Base-by-base conservation (phyloP, 2,888 invertebrate genomes). In the Nasonia oneida region DNA sequence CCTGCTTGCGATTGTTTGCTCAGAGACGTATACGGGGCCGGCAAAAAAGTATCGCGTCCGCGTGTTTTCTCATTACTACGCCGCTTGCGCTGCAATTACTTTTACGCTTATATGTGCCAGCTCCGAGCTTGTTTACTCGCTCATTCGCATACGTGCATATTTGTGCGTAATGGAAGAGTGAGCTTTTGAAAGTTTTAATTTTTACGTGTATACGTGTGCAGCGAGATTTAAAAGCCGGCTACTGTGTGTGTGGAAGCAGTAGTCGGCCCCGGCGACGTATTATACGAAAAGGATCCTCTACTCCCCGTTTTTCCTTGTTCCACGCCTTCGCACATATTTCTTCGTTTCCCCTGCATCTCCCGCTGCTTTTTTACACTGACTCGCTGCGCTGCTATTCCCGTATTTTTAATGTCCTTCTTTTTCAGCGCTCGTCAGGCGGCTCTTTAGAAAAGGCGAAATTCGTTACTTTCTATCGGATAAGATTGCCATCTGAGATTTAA, bases 1-100 rank as follows among this genome's bases (percentile, higher is more conserved):
- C 64, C 18, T 37, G 71, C 57, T 61, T 47, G 67, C 83, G 77
- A 85, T 50, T 39, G 61, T 79, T 87, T 70, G n/a, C 71, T 70
- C 47, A 42, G 6, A 39, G 5, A 39, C 6, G 39, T 39, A 39
- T 42, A 1, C 10, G 42, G 6, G 10, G 0, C 0, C 42, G 18
- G 42, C 0, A 23, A 64, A 50, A 64, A 76, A 53, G 12, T 67
- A 29, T 39, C 39, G 3, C 57, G 42, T 18, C 23, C 29, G n/a
- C 23, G 81, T 47, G n/a, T 75, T 81, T 71, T 83, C 74, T 79
- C 85, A 29, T 81, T 81, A 37, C 18, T 81, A 37, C 18, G 15
- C 67, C 47, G 47, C 42, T 29, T 29, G 42, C 8, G 33, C n/a
- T 70, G 79, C 64, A 70, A 81, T 82, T 82, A 78, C 33, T 61